These are phyloP conservation scores for Margaritifera margaritifera DNA, from an alignment of 2,888 invertebrate genomes.

Conservation along the genomic window DNA sequence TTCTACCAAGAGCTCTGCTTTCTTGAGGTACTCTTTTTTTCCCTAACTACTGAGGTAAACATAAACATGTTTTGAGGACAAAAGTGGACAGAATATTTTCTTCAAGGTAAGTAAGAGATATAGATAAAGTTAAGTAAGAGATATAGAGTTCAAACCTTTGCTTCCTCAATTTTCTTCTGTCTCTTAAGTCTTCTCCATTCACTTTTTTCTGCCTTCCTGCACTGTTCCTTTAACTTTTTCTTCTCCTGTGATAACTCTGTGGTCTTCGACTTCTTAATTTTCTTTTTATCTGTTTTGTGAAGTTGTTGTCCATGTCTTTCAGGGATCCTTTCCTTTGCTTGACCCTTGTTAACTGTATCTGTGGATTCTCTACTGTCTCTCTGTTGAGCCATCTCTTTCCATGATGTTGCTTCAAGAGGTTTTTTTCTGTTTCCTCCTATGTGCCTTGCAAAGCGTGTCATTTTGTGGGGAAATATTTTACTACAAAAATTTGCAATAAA, in stretches of 20 bases:
- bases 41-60: too few relatives aligned
- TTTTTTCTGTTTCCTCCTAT: constrained; percentile 45
- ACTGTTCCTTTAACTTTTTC: constrained; percentile 13
- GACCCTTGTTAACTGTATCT: constrained; percentile 14
- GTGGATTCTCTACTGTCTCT: constrained; percentile 6
- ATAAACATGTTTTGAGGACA: too few relatives aligned
- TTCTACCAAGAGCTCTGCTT: too few relatives aligned
- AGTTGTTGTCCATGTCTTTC: constrained; percentile 5
- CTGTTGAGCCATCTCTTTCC: constrained; percentile 41
- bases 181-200: constrained; percentile 51
- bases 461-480: constrained; percentile 13
- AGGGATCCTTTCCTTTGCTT: constrained; percentile 6
- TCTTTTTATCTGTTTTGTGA: not conserved
- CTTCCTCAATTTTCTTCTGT: constrained; percentile 37
- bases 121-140: not conserved
- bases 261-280: constrained; percentile 13
- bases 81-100: too few relatives aligned
- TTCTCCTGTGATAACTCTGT: constrained; percentile 16
- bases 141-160: constrained; percentile 30
- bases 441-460: constrained; percentile 58
- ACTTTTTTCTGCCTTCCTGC: constrained; percentile 48
- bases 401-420: constrained; percentile 44
- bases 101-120: too few relatives aligned
- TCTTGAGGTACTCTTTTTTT: too few relatives aligned
- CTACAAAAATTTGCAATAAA: not conserved